These are phyloP conservation scores for Drosophila ambigua DNA, from an alignment of 1,140 invertebrate species.

Conservation along the genomic window DNA sequence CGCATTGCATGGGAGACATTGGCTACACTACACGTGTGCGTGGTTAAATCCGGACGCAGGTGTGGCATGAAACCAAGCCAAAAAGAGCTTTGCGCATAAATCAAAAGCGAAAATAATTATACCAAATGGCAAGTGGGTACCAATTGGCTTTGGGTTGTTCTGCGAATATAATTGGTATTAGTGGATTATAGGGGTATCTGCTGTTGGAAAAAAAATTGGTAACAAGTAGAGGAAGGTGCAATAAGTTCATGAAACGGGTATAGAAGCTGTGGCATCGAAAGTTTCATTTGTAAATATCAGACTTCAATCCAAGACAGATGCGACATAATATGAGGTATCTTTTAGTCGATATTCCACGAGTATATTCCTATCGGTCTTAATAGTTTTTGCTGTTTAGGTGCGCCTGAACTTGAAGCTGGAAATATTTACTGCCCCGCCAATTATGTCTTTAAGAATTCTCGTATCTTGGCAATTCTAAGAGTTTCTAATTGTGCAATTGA, in stretches of 20 bases:
- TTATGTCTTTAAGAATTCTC: conserved; percentile 32
- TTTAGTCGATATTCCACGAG: too few species aligned
- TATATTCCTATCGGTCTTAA: too few species aligned
- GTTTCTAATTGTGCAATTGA: conserved; percentile 51
- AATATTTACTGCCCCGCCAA: conserved; percentile 6
- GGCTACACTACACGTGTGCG: conserved; percentile 59
- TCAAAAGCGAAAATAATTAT: conserved; percentile 69
- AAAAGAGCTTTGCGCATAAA: conserved; percentile 47
- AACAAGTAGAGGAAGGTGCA: too few species aligned
- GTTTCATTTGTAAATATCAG: too few species aligned
- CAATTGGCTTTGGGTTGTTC: conserved; percentile 37
- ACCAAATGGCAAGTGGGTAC: conserved; percentile 19
- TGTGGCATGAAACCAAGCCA: conserved; percentile 49
- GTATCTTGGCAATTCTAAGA: conserved; percentile 16
- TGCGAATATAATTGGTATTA: conserved; percentile 10
- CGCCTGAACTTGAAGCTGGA: conserved; percentile 3
- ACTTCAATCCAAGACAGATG: too few species aligned
- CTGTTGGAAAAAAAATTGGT: neutral
- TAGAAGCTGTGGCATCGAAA: too few species aligned
- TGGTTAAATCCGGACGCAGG: conserved; percentile 45
- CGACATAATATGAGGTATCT: too few species aligned
- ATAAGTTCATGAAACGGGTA: too few species aligned
- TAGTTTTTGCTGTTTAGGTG: conserved; percentile 10
- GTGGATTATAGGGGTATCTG: neutral
- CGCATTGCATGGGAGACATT: conserved; percentile 42